Evolutionary conservation across 2,888 invertebrate genomes (phyloP).

Genomic region (Rhyacophila evoluta): DNA sequence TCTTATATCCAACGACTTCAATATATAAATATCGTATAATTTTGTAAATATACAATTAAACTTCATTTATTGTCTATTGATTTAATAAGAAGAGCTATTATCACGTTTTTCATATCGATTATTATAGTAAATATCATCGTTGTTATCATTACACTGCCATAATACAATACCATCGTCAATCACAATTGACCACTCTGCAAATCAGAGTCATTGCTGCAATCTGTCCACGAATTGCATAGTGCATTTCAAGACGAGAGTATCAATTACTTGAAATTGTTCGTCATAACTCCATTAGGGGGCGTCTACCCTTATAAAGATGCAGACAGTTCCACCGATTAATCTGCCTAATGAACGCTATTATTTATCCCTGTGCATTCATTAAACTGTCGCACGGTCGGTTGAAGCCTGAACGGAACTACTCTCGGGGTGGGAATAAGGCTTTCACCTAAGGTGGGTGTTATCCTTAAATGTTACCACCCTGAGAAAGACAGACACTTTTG

Average conservation of each 20-base stretch:
- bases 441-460: not conserved
- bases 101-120: too few species aligned
- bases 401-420: slow-evolving; percentile 37
- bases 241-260: not conserved
- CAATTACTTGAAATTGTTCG: slow-evolving; percentile 31
- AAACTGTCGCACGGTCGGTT: slow-evolving; percentile 57
- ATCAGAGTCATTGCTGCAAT: not conserved
- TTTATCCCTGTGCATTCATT: slow-evolving; percentile 62
- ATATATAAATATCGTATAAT: too few species aligned
- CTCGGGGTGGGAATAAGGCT: slow-evolving; percentile 16
- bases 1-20: too few species aligned
- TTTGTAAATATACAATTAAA: too few species aligned
- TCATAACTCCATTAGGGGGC: slow-evolving; percentile 41
- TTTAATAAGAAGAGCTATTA: too few species aligned
- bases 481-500: slow-evolving; percentile 25
- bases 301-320: slow-evolving; percentile 50
- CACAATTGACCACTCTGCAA: slow-evolving; percentile 5
- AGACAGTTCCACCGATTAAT: slow-evolving; percentile 58
- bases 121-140: too few species aligned
- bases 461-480: not conserved
- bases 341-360: slow-evolving; percentile 63
- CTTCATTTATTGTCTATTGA: too few species aligned
- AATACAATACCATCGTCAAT: too few species aligned
- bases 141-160: too few species aligned
- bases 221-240: not conserved